Percentiles rank a stretch among this genome's conserved stretches.
phyloP scores from a whole-genome alignment of 1,140 invertebrate genomes.

The Calephelis virginiensis region DNA sequence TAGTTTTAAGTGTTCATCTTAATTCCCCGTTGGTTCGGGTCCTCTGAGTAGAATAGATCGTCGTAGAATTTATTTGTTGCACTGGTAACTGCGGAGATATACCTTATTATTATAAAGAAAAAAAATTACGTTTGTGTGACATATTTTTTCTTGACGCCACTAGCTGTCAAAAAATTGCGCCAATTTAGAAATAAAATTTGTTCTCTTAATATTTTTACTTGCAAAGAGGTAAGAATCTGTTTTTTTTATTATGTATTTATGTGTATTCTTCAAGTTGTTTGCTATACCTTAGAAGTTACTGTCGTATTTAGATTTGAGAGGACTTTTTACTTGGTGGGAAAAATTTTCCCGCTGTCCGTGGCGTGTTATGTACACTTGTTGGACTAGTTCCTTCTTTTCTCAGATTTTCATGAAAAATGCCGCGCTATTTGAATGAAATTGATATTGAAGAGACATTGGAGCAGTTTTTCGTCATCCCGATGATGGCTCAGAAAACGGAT shows the following conservation, averaged over 20 bases:
- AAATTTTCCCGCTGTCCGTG: slow-evolving; percentile 33
- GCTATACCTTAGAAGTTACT: slow-evolving; percentile 23
- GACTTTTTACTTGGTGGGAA: slow-evolving; percentile 31
- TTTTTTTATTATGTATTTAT: slow-evolving; percentile 28
- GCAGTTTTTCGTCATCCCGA: slow-evolving; percentile 33
- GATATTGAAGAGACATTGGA: slow-evolving; percentile 34
- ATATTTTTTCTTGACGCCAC: slow-evolving; percentile 48
- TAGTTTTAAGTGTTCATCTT: too few relatives aligned
- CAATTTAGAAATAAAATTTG: slow-evolving; percentile 35
- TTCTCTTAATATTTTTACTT: slow-evolving; percentile 30
- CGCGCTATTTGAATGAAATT: slow-evolving; percentile 34
- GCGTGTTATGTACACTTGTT: slow-evolving; percentile 35
- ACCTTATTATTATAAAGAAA: slow-evolving; percentile 31
- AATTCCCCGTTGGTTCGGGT: too few relatives aligned
- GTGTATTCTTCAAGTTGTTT: slow-evolving; percentile 29
- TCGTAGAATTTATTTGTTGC: too few relatives aligned
- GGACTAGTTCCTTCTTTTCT: slow-evolving; percentile 27
- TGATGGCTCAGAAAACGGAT: slow-evolving; percentile 35
- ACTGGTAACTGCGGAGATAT: too few relatives aligned
- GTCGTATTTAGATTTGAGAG: slow-evolving; percentile 18
- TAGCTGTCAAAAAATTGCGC: slow-evolving; percentile 35
- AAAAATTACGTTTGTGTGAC: slow-evolving; percentile 30
- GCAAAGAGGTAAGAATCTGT: slow-evolving; percentile 26
- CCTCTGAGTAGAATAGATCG: too few relatives aligned
- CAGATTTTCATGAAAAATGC: slow-evolving; percentile 34